Conservation (phyloP, 1,140 invertebrate genomes). For the Nasonia vitripennis region DNA sequence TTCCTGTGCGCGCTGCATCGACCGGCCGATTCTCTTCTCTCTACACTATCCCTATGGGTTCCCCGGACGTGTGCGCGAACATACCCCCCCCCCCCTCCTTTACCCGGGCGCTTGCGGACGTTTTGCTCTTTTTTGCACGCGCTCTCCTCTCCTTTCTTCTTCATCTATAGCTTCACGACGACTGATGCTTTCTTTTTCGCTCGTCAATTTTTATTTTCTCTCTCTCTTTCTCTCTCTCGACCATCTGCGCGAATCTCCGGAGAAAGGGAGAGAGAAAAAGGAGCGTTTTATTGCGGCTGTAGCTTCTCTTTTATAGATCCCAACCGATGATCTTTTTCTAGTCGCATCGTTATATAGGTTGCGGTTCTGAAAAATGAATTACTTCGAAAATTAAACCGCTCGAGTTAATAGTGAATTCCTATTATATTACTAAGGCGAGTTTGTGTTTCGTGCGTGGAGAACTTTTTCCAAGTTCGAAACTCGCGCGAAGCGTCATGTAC, state of each 20-base stretch:
- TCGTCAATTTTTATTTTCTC: slow-evolving; percentile 48
- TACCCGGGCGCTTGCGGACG: background rate
- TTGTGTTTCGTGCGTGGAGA: too few species aligned
- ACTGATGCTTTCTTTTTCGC: slow-evolving; percentile 8
- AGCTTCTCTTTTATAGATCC: background rate
- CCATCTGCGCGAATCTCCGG: slow-evolving; percentile 42
- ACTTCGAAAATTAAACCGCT: background rate
- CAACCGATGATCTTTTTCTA: background rate
- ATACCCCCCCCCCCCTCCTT: background rate
- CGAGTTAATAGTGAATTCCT: too few species aligned
- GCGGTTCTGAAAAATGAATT: background rate
- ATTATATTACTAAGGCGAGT: too few species aligned
- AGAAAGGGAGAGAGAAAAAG: too few species aligned
- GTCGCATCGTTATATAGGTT: background rate
- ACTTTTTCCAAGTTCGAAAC: too few species aligned
- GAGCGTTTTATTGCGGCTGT: background rate
- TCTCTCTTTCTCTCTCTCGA: slow-evolving; percentile 28
- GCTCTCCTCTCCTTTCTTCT: background rate
- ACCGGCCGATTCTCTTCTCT: slow-evolving; percentile 57
- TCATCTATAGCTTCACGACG: slow-evolving; percentile 20
- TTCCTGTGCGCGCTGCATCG: slow-evolving; percentile 62
- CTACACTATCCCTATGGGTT: slow-evolving; percentile 12
- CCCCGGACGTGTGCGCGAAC: background rate
- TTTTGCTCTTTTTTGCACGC: slow-evolving; percentile 3
- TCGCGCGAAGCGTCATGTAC: too few species aligned